Evolutionary conservation across 2,888 invertebrate genomes (phyloP).

Genomic region (Eilema sororculum): DNA sequence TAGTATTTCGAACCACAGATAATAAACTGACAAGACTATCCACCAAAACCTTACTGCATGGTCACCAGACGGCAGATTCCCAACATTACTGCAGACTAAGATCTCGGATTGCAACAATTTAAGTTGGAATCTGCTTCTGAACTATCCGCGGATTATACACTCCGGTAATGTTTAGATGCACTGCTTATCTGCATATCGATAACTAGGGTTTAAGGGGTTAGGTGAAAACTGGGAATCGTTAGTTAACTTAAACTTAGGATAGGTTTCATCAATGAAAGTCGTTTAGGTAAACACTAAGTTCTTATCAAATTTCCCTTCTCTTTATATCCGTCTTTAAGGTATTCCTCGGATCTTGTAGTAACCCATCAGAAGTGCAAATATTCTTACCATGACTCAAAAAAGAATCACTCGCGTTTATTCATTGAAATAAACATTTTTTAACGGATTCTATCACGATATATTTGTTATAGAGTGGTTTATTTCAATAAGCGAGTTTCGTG

Average conservation of each 20-base stretch:
- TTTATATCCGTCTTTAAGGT: too few species aligned
- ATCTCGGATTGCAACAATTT: constrained; percentile 66
- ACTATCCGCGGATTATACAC: constrained; percentile 30
- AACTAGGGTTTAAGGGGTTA: not conserved
- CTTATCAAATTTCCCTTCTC: too few species aligned
- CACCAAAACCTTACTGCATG: not conserved
- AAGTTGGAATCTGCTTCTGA: constrained; percentile 54
- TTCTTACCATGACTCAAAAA: too few species aligned
- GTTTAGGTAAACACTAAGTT: too few species aligned
- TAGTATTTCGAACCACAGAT: not conserved
- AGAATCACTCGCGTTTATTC: too few species aligned
- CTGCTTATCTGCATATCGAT: constrained; percentile 8
- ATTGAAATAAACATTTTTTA: too few species aligned
- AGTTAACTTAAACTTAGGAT: not conserved
- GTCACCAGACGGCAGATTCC: constrained; percentile 39
- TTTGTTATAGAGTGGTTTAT: too few species aligned
- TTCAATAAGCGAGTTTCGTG: too few species aligned
- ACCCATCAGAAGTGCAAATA: too few species aligned
- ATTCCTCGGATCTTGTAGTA: too few species aligned
- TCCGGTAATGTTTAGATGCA: constrained; percentile 19
- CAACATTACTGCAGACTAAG: constrained; percentile 56
- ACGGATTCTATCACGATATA: too few species aligned
- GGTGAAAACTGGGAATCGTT: not conserved
- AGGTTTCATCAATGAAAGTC: not conserved
- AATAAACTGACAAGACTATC: constrained; percentile 17